A percentile compares a stretch with the other conserved stretches of the same genome.
These are phyloP conservation scores for Dendrolimus pini DNA, from an alignment of 2,888 invertebrate species.

Conservation along the genomic window DNA sequence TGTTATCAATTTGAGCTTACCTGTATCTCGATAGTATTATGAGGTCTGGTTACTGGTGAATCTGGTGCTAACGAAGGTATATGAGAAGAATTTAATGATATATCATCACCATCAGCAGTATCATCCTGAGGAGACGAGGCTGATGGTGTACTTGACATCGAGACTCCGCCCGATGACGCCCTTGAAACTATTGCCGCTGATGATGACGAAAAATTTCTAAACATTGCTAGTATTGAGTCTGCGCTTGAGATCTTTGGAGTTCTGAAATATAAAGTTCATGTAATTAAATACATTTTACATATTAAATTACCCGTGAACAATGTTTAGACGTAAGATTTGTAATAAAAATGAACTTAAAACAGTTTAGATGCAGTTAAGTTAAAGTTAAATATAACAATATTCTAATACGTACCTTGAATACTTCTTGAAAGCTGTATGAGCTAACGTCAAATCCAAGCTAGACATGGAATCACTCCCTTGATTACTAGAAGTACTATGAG, in stretches of 20 bases:
- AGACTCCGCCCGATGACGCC: conserved; percentile 78
- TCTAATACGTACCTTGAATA: conserved; percentile 50
- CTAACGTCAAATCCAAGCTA: conserved; percentile 81
- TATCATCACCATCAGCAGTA: conserved; percentile 81
- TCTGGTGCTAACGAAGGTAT: conserved; percentile 77
- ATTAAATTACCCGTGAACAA: too few relatives aligned
- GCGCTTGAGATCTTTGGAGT: conserved; percentile 84
- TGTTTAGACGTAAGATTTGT: too few relatives aligned
- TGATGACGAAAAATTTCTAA: conserved; percentile 83
- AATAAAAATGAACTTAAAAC: too few relatives aligned
- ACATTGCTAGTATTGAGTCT: conserved; percentile 88
- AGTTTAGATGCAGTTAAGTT: too few relatives aligned
- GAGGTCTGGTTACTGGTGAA: conserved; percentile 73
- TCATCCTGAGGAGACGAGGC: conserved; percentile 86
- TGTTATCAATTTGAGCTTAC: conserved; percentile 22
- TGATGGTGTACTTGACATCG: conserved; percentile 83
- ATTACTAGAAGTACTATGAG: conserved; percentile 84
- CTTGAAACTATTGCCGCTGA: conserved; percentile 76
- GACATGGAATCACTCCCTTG: conserved; percentile 87
- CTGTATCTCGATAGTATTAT: conserved; percentile 68
- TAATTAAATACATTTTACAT: too few relatives aligned
- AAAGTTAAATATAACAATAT: too few relatives aligned
- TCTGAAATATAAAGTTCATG: conserved; percentile 30
- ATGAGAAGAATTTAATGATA: conserved; percentile 82
- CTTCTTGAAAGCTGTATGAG: conserved; percentile 76